phyloP scores from a whole-genome alignment of 2,797 vertebrate genomes.

The Xenentodon cancila region DNA sequence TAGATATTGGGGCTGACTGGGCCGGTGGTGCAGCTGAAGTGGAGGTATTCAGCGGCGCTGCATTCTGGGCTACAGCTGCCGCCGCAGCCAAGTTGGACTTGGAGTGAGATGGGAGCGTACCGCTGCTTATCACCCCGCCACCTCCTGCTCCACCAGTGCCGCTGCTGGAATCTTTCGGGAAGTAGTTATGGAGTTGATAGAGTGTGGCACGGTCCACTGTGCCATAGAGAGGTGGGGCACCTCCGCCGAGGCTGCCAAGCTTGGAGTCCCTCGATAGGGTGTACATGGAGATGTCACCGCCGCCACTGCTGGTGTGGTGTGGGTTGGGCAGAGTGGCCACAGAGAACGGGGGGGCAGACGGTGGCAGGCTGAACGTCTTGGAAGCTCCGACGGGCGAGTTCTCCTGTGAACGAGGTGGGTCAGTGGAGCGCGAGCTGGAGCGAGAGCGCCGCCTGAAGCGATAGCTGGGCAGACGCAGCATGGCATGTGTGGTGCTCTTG shows the following conservation, averaged over 20 bases:
- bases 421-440: conserved; percentile 89
- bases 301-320: conserved; percentile 79
- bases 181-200: conserved; percentile 93
- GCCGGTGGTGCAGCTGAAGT: conserved; percentile 42
- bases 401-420: conserved; percentile 87
- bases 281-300: conserved; percentile 88
- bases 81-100: conserved; percentile 87
- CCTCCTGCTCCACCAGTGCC: conserved; percentile 66
- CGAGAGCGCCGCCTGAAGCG: conserved; percentile 90
- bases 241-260: conserved; percentile 74
- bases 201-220: conserved; percentile 84
- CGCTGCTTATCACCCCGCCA: conserved; percentile 68
- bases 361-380: conserved; percentile 81
- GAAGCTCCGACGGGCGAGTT: conserved; percentile 81
- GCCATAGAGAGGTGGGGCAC: conserved; percentile 79
- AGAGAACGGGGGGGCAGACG: conserved; percentile 85
- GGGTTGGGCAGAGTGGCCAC: conserved; percentile 91
- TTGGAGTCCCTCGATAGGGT: conserved; percentile 83
- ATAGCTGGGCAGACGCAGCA: conserved; percentile 91
- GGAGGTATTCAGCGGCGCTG: conserved; percentile 80
- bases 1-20: conserved; percentile 73
- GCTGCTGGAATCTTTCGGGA: conserved; percentile 85
- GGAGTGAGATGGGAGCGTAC: conserved; percentile 83
- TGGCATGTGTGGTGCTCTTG: conserved; percentile 87
- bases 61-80: conserved; percentile 69